A percentile compares a stretch with the other conserved stretches of the same genome.
phyloP scores from a whole-genome alignment of 2,888 invertebrate genomes.

The Lysandra bellargus region DNA sequence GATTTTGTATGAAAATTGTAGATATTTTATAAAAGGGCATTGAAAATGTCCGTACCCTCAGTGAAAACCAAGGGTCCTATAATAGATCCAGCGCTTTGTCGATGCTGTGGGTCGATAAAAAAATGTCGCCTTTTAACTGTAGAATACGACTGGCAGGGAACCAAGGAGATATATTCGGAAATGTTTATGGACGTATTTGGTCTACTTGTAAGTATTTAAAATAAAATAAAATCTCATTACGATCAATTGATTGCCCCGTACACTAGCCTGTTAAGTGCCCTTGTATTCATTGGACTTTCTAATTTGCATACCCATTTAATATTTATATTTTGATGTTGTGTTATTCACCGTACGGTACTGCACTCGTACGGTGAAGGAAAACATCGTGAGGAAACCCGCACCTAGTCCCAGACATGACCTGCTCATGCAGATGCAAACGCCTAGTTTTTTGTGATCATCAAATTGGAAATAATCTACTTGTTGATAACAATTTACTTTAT shows the following conservation, averaged over 20 bases:
- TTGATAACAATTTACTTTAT: too few species aligned
- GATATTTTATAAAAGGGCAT: background rate
- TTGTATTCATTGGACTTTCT: background rate
- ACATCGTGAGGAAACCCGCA: too few species aligned
- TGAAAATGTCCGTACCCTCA: background rate
- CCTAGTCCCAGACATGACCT: too few species aligned
- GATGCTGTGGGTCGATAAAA: constrained; percentile 70
- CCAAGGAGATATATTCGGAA: constrained; percentile 68
- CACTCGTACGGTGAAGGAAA: too few species aligned
- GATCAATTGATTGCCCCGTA: background rate
- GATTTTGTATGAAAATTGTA: background rate
- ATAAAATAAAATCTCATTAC: background rate
- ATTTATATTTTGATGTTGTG: background rate
- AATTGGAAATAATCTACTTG: too few species aligned
- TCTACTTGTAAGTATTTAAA: constrained; percentile 57
- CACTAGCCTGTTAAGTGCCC: background rate
- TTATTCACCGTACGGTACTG: background rate
- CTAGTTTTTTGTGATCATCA: too few species aligned
- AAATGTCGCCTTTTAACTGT: constrained; percentile 65
- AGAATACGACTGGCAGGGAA: constrained; percentile 65
- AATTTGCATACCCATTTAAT: background rate
- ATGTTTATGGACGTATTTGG: constrained; percentile 75
- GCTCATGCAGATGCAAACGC: too few species aligned
- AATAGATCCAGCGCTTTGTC: constrained; percentile 65
- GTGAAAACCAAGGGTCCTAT: constrained; percentile 58